Evolutionary conservation across 2,113 vertebrate species (phyloP), one percentile per base, ranked within the genome.

Genomic region (Gobius niger): DNA sequence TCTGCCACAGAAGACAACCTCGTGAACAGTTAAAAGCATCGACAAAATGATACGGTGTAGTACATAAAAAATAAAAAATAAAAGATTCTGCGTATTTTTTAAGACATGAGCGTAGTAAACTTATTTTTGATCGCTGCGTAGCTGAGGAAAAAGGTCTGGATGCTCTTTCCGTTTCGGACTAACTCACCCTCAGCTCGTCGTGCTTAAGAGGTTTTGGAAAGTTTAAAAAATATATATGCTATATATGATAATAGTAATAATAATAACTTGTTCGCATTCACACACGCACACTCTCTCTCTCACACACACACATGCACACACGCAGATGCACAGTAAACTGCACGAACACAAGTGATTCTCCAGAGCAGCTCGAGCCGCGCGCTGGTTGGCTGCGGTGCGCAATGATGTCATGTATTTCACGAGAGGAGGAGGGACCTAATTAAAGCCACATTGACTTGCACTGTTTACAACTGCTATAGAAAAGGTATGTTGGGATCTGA

Each of bases 371-470:
- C 66, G 77, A 85, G 59, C 70, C 2, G 65, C 44, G 7, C 71
- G 9, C 50, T 70, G 79, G 93, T 93, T 93, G 91, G 92, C 82
- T 80, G 44, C 24, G 9, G 6, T 0, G 16, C 7, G 0, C 3
- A 0, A 61, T 89, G 88, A 92, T 63, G 90, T 91, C 83, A 87
- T 61, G 5, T 13, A 53, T 24, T 60, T 70, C 67, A 54, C 44
- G 6, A 7, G 53, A 72, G 77, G 78, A 78, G 88, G 77, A 72
- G 81, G 65, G 52, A 53, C 34, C 63, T 66, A 63, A 81, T 92
- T 91, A 89, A 91, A 92, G 89, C 82, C 79, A 78, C 78, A 89
- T 67, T 70, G 67, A 70, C 73, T 34, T 59, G 7, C 8, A 64
- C 60, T 76, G 72, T 78, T 88, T 73, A 73, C 71, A 59, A 84